Base-by-base conservation (phyloP, 2,113 vertebrate species). In the Siniperca knerii region DNA sequence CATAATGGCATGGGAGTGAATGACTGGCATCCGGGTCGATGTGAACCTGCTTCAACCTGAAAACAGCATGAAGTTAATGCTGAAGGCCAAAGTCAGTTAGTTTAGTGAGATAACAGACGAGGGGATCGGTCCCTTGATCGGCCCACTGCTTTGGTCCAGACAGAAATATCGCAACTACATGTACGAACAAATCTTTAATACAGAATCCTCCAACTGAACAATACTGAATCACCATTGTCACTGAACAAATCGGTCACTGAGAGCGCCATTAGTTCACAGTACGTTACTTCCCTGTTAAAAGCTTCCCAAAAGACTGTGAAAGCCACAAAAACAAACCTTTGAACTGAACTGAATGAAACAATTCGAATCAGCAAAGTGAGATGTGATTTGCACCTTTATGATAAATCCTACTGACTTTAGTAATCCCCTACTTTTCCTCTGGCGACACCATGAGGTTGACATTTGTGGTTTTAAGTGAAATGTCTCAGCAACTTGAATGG, bases 11-110 rank as follows among this genome's bases (percentile, higher is more conserved):
- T 60, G 77, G 66, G 76, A 83, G 83, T 18, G 46, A 89, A 54
- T 76, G 64, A 77, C 21, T 92, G 84, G 18, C 42, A 12, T 87
- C 86, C 90, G 92, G 77, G n/a, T 80, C 69, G 48, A 25, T 0
- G 55, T 1, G n/a, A 87, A 89, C 85, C 65, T 84, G 87, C 72
- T 77, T 70, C 64, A 87, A 87, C 88, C 37, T 90, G 88, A 89
- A 84, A 75, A 71, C 64, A 74, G 67, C 0, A 4, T 78, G 33
- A 65, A 29, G 35, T 62, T 69, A 37, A 58, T 1, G 67, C 25
- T 67, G 57, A 55, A 79, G 48, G 60, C 76, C 74, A 72, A 68
- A 70, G 54, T 18, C 52, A 40, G 37, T 57, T 16, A 25, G 44
- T 74, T 35, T 46, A 37, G 44, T 25, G 42, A 64, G 33, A 72